Conservation (phyloP, 2,888 invertebrate species). For the Caenorhabditis macrosperma region DNA sequence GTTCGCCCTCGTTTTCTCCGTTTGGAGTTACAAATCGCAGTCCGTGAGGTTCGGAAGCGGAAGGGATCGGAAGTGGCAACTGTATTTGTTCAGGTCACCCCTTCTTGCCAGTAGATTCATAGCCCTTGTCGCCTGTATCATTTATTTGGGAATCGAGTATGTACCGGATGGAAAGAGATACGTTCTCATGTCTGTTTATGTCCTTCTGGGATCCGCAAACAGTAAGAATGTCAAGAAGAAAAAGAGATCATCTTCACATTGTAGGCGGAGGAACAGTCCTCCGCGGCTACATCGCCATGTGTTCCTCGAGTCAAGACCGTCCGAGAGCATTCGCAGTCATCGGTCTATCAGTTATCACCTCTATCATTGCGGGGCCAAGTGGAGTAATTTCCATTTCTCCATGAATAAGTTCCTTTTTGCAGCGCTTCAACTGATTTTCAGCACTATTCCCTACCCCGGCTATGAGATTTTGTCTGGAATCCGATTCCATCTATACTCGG, state of each 20-base stretch:
- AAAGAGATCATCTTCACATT: neutral
- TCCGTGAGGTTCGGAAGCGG: neutral
- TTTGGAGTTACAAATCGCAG: constrained; percentile 3
- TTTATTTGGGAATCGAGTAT: constrained; percentile 24
- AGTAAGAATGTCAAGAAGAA: constrained; percentile 8
- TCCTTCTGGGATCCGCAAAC: constrained; percentile 25
- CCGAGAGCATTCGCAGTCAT: constrained; percentile 36
- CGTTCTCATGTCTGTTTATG: constrained; percentile 20
- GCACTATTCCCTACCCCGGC: constrained; percentile 65
- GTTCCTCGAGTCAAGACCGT: constrained; percentile 25
- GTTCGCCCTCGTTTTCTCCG: constrained; percentile 43
- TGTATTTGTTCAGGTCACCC: constrained; percentile 51
- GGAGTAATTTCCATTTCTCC: neutral
- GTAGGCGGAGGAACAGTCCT: constrained; percentile 41
- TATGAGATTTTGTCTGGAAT: constrained; percentile 55
- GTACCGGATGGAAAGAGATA: constrained; percentile 20
- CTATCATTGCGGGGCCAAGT: constrained; percentile 32
- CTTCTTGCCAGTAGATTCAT: constrained; percentile 38
- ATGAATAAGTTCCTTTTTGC: neutral
- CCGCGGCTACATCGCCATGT: constrained; percentile 41
- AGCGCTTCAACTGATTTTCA: constrained; percentile 64
- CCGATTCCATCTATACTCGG: constrained; percentile 35
- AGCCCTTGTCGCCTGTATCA: constrained; percentile 19
- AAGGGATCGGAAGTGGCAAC: no score
- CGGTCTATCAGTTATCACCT: constrained; percentile 19